Percentiles rank a stretch among this genome's conserved stretches.
phyloP scores from a whole-genome alignment of 2,888 invertebrate genomes.

The Philhelius pedissequus region DNA sequence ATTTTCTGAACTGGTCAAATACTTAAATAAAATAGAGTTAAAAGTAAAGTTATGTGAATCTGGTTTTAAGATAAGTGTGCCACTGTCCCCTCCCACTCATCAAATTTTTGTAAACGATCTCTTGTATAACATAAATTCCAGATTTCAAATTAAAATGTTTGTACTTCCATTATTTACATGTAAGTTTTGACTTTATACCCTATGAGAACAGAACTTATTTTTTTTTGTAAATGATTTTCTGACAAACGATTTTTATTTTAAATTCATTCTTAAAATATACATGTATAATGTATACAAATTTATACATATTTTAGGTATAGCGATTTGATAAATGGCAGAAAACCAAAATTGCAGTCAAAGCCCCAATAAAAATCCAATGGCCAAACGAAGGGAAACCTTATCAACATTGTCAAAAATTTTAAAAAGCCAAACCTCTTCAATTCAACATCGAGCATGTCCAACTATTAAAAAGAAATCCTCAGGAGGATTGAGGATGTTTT shows the following conservation, averaged over 20 bases:
- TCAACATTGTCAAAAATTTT: constrained; percentile 15
- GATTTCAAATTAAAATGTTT: no score
- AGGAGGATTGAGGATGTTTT: constrained; percentile 17
- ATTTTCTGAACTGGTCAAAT: no score
- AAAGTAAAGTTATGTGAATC: no score
- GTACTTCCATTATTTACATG: no score
- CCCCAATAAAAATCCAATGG: background rate
- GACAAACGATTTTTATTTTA: background rate
- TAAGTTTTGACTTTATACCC: no score
- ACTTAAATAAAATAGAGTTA: no score
- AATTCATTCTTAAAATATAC: background rate
- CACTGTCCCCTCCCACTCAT: no score
- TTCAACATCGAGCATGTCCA: constrained; percentile 7
- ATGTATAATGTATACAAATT: background rate
- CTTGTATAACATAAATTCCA: no score
- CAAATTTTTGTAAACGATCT: no score
- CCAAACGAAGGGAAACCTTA: constrained; percentile 1
- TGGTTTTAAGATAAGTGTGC: no score
- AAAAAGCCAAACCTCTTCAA: constrained; percentile 28
- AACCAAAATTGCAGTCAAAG: constrained; percentile 41
- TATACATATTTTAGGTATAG: background rate
- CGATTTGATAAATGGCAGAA: constrained; percentile 24
- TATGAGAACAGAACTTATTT: no score
- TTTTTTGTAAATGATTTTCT: background rate
- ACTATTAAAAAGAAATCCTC: background rate